phyloP scores from a whole-genome alignment of 2,888 invertebrate genomes.

The Copidosoma aretas region DNA sequence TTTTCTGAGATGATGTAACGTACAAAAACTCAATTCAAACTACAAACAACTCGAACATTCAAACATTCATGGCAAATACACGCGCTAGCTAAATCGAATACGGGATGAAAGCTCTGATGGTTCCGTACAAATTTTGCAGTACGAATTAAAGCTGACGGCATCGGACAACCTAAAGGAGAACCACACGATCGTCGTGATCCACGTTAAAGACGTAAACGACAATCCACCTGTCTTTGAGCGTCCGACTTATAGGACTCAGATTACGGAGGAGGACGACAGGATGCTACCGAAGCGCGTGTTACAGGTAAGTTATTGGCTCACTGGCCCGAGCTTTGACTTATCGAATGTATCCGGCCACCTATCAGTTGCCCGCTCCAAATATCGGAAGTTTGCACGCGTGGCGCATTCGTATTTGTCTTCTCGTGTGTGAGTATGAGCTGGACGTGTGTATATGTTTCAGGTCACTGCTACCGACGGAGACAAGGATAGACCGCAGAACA shows the following conservation, averaged over 20 bases:
- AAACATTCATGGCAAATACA: no score
- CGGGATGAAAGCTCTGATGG: neutral
- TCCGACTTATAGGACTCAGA: conserved; percentile 92
- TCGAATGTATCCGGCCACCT: conserved; percentile 1
- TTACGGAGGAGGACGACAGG: conserved; percentile 94
- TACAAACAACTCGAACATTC: no score
- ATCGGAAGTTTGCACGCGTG: conserved; percentile 17
- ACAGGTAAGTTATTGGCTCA: conserved; percentile 67
- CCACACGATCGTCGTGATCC: conserved; percentile 95
- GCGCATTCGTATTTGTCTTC: conserved; percentile 6
- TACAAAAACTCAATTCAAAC: no score
- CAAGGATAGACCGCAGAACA: conserved; percentile 91
- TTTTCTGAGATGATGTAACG: neutral
- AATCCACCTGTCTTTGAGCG: conserved; percentile 96
- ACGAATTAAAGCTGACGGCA: conserved; percentile 91
- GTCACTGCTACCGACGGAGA: conserved; percentile 96
- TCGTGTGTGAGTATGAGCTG: neutral
- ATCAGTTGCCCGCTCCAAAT: conserved; percentile 10
- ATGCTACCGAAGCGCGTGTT: conserved; percentile 92
- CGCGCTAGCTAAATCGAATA: no score
- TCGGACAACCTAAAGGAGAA: conserved; percentile 97
- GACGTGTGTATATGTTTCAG: conserved; percentile 64
- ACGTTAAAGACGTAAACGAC: conserved; percentile 97
- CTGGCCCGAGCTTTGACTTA: neutral
- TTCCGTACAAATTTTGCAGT: conserved; percentile 66